phyloP scores from a whole-genome alignment of 2,888 invertebrate species.

The Ichneumon xanthorius region DNA sequence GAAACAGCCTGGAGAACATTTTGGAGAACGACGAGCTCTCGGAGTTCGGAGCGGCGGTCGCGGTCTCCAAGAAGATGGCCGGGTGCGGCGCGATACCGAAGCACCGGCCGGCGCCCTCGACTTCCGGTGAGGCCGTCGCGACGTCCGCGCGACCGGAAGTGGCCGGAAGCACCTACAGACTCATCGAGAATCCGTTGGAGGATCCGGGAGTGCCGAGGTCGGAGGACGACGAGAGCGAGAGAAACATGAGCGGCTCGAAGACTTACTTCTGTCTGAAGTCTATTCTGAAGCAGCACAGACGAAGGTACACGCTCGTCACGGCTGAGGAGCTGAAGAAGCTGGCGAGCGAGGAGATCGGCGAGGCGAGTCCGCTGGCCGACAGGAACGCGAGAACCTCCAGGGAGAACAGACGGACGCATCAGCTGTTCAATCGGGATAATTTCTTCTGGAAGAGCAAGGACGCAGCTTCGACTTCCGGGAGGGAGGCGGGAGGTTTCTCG shows the following conservation, averaged over 20 bases:
- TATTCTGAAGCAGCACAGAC: slow-evolving; percentile 81
- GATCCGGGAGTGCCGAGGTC: slow-evolving; percentile 31
- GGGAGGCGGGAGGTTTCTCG: background rate
- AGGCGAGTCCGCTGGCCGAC: slow-evolving; percentile 17
- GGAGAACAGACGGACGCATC: slow-evolving; percentile 51
- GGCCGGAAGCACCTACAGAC: slow-evolving; percentile 64
- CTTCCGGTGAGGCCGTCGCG: background rate
- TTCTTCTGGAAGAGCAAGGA: slow-evolving; percentile 58
- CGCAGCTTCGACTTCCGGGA: background rate
- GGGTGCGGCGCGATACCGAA: slow-evolving; percentile 65
- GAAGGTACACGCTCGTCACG: slow-evolving; percentile 81
- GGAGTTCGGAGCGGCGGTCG: slow-evolving; percentile 25
- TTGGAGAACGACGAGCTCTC: slow-evolving; percentile 79
- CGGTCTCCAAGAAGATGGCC: background rate
- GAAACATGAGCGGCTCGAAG: slow-evolving; percentile 77
- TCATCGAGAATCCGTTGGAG: slow-evolving; percentile 79
- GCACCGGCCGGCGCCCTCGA: slow-evolving; percentile 3
- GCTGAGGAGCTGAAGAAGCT: slow-evolving; percentile 74
- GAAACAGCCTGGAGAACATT: slow-evolving; percentile 81
- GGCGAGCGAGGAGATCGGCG: slow-evolving; percentile 47
- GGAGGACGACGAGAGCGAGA: slow-evolving; percentile 42
- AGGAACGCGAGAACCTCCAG: slow-evolving; percentile 44
- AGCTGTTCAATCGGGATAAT: slow-evolving; percentile 46
- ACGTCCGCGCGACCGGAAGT: background rate
- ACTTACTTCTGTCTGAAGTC: slow-evolving; percentile 82